Conservation (phyloP, 2,888 invertebrate species). For the Brachycybe producta region DNA sequence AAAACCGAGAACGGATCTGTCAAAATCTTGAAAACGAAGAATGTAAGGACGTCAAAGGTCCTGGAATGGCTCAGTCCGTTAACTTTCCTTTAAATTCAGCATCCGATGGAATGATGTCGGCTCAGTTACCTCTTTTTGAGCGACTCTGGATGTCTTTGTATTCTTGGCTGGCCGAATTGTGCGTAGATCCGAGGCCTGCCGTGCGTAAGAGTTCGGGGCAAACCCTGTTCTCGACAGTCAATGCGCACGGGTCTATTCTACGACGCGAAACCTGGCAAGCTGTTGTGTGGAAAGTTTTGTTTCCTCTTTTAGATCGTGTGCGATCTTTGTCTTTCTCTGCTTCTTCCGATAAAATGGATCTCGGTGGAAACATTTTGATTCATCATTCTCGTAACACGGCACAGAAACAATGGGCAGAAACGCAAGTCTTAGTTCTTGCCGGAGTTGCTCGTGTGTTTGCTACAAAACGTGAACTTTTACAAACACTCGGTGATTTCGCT, state of each 20-base stretch:
- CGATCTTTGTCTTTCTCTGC: conserved; percentile 44
- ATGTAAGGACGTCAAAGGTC: conserved; percentile 15
- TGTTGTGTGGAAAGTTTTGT: conserved; percentile 82
- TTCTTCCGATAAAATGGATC: conserved; percentile 58
- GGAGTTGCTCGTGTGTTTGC: conserved; percentile 91
- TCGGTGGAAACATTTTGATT: conserved; percentile 85
- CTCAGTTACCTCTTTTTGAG: conserved; percentile 79
- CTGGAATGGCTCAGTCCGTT: not conserved
- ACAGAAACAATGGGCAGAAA: conserved; percentile 98
- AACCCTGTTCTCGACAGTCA: conserved; percentile 92
- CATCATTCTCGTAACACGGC: conserved; percentile 98
- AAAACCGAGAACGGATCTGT: conserved; percentile 75
- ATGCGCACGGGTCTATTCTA: conserved; percentile 82
- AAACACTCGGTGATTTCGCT: conserved; percentile 68
- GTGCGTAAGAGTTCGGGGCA: conserved; percentile 94
- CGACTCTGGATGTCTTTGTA: conserved; percentile 93
- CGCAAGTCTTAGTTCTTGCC: conserved; percentile 77
- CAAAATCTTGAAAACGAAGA: conserved; percentile 55
- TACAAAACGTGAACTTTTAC: conserved; percentile 68
- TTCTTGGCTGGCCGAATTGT: conserved; percentile 70
- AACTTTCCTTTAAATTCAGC: not conserved
- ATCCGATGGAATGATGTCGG: conserved; percentile 56
- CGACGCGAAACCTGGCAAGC: conserved; percentile 85
- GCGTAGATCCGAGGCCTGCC: conserved; percentile 88
- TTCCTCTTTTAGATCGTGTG: conserved; percentile 88